Evolutionary conservation across 2,888 invertebrate species (phyloP).

Genomic region (Netelia virgata): DNA sequence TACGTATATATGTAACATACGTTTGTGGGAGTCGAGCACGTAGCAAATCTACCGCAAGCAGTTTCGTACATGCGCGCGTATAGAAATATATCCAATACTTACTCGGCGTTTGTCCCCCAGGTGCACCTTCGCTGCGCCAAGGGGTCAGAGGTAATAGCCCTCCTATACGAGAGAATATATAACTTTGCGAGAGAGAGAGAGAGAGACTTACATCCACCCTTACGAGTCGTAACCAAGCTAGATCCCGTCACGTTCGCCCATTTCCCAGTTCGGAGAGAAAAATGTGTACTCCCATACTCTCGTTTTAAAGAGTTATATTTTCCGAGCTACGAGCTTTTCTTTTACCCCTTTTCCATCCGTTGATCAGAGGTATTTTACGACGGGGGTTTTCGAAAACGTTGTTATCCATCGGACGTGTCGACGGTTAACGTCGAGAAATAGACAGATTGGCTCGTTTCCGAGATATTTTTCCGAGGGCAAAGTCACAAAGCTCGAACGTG

Average conservation of each 20-base stretch:
- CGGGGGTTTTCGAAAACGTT: conserved; percentile 1
- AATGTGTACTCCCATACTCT: conserved; percentile 10
- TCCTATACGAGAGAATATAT: conserved; percentile 20
- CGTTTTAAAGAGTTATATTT: conserved; percentile 13
- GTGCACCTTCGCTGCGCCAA: conserved; percentile 18
- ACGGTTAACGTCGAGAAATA: conserved; percentile 28
- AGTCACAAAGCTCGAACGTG: neutral
- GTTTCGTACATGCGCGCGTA: conserved; percentile 7
- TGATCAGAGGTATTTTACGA: conserved; percentile 19
- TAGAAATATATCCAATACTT: conserved; percentile 31
- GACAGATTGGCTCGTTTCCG: conserved; percentile 14
- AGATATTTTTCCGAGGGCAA: neutral
- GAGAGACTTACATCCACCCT: neutral
- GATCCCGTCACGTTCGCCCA: conserved; percentile 43
- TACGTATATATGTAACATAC: neutral
- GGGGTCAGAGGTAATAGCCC: conserved; percentile 30
- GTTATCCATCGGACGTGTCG: conserved; percentile 9
- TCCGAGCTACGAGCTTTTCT: neutral
- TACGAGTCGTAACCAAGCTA: neutral
- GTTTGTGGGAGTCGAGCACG: too few relatives aligned
- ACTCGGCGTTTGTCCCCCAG: conserved; percentile 19
- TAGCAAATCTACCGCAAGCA: neutral
- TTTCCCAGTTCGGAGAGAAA: conserved; percentile 13
- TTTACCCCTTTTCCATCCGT: neutral
- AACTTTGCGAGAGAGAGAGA: neutral